These are phyloP conservation scores for Papilio machaon DNA, from an alignment of 1,140 invertebrate genomes.

Conservation along the genomic window DNA sequence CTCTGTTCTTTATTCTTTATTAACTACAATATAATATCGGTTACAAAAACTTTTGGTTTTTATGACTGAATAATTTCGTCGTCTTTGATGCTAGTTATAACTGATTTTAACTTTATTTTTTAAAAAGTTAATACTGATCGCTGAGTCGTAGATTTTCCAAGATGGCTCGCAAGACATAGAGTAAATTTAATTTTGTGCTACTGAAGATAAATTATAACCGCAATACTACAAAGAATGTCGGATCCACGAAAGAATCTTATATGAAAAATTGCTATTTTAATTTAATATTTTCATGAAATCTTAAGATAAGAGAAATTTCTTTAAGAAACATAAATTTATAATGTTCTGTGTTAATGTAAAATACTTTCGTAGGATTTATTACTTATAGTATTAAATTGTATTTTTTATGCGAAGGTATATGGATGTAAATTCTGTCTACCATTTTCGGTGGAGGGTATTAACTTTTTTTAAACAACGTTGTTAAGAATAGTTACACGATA, in stretches of 20 bases:
- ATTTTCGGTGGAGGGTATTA: too few relatives aligned
- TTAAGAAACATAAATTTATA: constrained; percentile 6
- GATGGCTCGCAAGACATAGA: not conserved
- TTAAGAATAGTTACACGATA: too few relatives aligned
- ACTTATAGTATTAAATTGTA: not conserved
- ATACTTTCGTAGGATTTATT: not conserved
- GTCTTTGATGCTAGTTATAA: not conserved
- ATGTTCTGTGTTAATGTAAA: not conserved
- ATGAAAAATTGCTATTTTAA: constrained; percentile 24
- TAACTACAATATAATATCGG: too few relatives aligned
- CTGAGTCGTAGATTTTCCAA: too few relatives aligned
- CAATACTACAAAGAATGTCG: not conserved
- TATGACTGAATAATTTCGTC: too few relatives aligned
- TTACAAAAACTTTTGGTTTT: too few relatives aligned
- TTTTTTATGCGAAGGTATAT: not conserved
- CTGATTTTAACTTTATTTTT: not conserved
- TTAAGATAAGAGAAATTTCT: constrained; percentile 5
- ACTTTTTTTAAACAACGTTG: too few relatives aligned
- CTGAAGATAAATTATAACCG: not conserved
- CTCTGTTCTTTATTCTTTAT: too few relatives aligned
- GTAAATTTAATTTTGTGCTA: not conserved
- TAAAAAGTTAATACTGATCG: not conserved
- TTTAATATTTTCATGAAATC: constrained; percentile 8
- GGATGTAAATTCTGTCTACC: not conserved
- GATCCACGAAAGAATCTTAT: not conserved